Percentiles rank a stretch among this genome's conserved stretches.
Evolutionary conservation across 2,888 invertebrate genomes (phyloP).

Genomic region (Tetheella fluctuosa): DNA sequence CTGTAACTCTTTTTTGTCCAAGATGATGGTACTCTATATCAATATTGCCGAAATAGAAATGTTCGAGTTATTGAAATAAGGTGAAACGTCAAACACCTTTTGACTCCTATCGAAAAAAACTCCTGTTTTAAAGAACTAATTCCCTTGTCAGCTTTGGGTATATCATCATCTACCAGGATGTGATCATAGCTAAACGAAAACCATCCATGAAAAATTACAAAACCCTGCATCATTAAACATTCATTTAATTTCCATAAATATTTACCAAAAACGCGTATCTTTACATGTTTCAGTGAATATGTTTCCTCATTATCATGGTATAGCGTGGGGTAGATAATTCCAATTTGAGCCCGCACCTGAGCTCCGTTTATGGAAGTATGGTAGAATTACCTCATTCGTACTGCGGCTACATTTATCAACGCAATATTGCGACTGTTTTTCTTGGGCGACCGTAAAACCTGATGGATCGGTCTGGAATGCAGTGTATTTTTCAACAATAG

Average conservation of each 20-base stretch:
- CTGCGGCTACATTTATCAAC: slow-evolving; percentile 31
- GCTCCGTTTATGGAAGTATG: slow-evolving; percentile 29
- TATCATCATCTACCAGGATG: too few species aligned
- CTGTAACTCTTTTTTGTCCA: too few species aligned
- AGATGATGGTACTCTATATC: too few species aligned
- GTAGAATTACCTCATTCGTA: slow-evolving; percentile 34
- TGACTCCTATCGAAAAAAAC: too few species aligned
- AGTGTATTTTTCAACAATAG: not conserved
- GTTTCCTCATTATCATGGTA: slow-evolving; percentile 35
- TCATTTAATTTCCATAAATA: not conserved
- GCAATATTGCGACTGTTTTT: slow-evolving; percentile 25
- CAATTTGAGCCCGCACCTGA: slow-evolving; percentile 45
- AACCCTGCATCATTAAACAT: not conserved
- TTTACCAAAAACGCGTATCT: not conserved
- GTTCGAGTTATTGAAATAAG: too few species aligned
- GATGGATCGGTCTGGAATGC: slow-evolving; percentile 13
- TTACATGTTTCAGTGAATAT: not conserved
- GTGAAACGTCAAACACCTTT: too few species aligned
- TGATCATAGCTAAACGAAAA: too few species aligned
- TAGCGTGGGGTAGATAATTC: slow-evolving; percentile 37
- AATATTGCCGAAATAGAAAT: not conserved
- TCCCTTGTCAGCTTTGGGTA: too few species aligned
- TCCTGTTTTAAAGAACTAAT: too few species aligned
- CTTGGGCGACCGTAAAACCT: slow-evolving; percentile 21
- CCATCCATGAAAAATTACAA: not conserved